These are phyloP conservation scores for Drosophila anomalipes DNA, from an alignment of 2,888 invertebrate genomes.

Conservation along the genomic window DNA sequence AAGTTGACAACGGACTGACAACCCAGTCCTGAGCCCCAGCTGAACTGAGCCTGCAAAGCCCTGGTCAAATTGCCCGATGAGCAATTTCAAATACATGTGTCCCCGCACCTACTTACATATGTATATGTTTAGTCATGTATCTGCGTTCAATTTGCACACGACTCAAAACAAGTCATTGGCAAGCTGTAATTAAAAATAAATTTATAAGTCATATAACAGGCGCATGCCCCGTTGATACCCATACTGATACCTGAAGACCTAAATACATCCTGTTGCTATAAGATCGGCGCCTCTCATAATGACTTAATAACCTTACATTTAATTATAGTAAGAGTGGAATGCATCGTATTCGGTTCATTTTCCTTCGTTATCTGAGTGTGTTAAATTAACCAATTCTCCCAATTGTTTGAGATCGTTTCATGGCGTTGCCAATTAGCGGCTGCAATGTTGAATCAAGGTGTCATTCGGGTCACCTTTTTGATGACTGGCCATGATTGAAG, in stretches of 20 bases:
- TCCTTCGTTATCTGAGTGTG: slow-evolving; percentile 62
- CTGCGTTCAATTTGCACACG: slow-evolving; percentile 34
- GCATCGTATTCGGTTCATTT: slow-evolving; percentile 33
- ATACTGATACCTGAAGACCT: neutral
- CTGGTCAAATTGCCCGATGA: slow-evolving; percentile 45
- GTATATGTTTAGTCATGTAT: neutral
- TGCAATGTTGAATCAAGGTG: slow-evolving; percentile 58
- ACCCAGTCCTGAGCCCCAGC: slow-evolving; percentile 6
- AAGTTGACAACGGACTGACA: slow-evolving; percentile 74
- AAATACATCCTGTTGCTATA: slow-evolving; percentile 68
- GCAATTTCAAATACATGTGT: slow-evolving; percentile 59
- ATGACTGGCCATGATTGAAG: slow-evolving; percentile 69
- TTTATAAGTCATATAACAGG: slow-evolving; percentile 50
- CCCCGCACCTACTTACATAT: neutral
- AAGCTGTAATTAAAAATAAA: slow-evolving; percentile 70
- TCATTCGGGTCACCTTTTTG: slow-evolving; percentile 72
- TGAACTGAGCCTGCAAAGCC: slow-evolving; percentile 27
- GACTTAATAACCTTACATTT: slow-evolving; percentile 60
- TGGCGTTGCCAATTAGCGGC: slow-evolving; percentile 60
- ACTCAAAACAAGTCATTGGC: slow-evolving; percentile 49
- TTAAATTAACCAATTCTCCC: slow-evolving; percentile 71
- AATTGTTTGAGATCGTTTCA: slow-evolving; percentile 10
- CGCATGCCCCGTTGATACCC: neutral
- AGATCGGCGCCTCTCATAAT: slow-evolving; percentile 49
- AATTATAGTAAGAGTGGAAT: slow-evolving; percentile 20